Conservation (phyloP, 2,113 vertebrate genomes). For the Sitta europaea region DNA sequence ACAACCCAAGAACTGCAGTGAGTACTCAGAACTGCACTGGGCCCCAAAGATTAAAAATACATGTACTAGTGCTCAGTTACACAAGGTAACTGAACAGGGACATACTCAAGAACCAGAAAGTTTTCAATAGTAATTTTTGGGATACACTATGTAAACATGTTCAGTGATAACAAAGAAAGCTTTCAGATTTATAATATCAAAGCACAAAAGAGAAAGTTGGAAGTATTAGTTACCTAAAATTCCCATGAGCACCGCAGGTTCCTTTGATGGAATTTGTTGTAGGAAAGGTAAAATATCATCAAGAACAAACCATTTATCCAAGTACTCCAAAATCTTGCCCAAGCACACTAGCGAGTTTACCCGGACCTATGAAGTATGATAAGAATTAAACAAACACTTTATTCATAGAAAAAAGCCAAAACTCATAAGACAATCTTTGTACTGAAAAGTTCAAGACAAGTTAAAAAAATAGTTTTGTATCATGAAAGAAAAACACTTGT, state of each 20-base stretch:
- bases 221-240: slow-evolving; percentile 83
- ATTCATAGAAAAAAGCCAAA: background rate
- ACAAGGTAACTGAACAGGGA: background rate
- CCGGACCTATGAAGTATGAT: slow-evolving; percentile 80
- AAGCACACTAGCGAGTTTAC: slow-evolving; percentile 97
- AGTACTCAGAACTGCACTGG: background rate
- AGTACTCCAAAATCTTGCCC: slow-evolving; percentile 96
- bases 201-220: background rate
- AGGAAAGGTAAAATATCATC: slow-evolving; percentile 97
- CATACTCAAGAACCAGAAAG: background rate
- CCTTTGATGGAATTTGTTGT: slow-evolving; percentile 95
- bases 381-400: background rate
- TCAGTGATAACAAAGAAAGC: background rate
- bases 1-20: background rate
- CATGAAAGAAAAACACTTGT: background rate
- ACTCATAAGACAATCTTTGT: background rate
- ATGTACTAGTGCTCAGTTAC: background rate
- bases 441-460: background rate
- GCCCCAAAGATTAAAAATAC: background rate
- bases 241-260: slow-evolving; percentile 97
- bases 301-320: slow-evolving; percentile 98
- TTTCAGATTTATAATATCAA: background rate
- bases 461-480: background rate
- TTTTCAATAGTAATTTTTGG: background rate
- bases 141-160: background rate